Evolutionary conservation across 2,113 vertebrate species (phyloP).

Genomic region (Aldabrachelys gigantea): DNA sequence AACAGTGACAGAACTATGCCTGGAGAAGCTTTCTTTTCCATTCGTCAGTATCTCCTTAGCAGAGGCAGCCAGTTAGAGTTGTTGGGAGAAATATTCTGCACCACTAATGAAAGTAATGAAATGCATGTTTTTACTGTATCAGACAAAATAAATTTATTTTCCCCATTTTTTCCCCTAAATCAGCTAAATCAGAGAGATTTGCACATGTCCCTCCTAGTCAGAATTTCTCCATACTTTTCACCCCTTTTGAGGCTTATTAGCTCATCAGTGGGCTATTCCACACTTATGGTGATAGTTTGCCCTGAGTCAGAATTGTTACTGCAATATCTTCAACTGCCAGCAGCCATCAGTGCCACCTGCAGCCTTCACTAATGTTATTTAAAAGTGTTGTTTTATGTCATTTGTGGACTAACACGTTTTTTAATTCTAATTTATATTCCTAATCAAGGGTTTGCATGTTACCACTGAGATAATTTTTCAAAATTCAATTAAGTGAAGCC

Average conservation of each 20-base stretch:
- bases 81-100: not conserved
- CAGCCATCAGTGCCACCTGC: slow-evolving; percentile 13
- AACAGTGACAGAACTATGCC: not conserved
- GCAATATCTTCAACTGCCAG: not conserved
- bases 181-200: not conserved
- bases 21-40: not conserved
- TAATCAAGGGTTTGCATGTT: slow-evolving; percentile 27
- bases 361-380: not conserved
- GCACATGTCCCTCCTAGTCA: not conserved
- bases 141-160: not conserved
- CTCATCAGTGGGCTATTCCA: slow-evolving; percentile 17
- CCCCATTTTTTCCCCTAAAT: not conserved
- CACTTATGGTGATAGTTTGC: not conserved
- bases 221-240: not conserved
- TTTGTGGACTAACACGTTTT: not conserved
- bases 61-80: not conserved
- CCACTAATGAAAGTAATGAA: not conserved
- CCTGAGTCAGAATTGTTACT: not conserved
- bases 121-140: not conserved
- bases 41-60: not conserved
- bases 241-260: not conserved
- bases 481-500: slow-evolving; percentile 34
- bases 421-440: slow-evolving; percentile 4
- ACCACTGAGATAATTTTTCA: slow-evolving; percentile 33
- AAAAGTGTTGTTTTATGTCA: not conserved